Conservation (phyloP, 2,797 vertebrate genomes). For the Streptopelia turtur region DNA sequence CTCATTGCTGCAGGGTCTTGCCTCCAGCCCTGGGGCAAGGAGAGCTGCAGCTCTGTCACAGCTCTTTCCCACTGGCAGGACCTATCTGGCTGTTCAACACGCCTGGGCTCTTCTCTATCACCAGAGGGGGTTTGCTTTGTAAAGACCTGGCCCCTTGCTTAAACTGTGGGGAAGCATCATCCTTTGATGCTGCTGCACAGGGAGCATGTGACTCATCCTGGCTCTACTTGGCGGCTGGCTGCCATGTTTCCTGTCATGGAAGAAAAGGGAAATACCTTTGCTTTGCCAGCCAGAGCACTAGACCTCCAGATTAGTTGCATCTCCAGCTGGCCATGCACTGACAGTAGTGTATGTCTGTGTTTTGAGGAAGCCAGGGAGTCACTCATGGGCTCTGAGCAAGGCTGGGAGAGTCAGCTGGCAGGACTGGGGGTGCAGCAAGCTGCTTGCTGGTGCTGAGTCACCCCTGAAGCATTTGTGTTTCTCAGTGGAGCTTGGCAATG, state of each 20-base stretch:
- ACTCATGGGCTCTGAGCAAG: constrained; percentile 1
- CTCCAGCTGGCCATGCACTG: background rate
- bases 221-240: background rate
- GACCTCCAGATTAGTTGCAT: background rate
- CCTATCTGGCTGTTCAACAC: background rate
- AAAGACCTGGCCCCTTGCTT: background rate
- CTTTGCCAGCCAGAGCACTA: background rate
- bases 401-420: background rate
- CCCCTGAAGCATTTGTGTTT: background rate
- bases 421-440: background rate
- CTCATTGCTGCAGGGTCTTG: fast-evolving
- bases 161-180: background rate
- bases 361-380: background rate
- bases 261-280: background rate
- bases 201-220: background rate
- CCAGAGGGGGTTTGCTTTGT: background rate
- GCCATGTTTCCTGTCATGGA: fast-evolving
- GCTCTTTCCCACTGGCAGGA: background rate
- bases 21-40: background rate
- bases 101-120: background rate
- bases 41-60: background rate
- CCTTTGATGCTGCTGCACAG: background rate
- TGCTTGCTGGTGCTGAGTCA: background rate
- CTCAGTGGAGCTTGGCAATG: background rate
- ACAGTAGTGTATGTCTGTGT: background rate